These are phyloP conservation scores for Formica aserva DNA, from an alignment of 2,888 invertebrate genomes.

Conservation along the genomic window DNA sequence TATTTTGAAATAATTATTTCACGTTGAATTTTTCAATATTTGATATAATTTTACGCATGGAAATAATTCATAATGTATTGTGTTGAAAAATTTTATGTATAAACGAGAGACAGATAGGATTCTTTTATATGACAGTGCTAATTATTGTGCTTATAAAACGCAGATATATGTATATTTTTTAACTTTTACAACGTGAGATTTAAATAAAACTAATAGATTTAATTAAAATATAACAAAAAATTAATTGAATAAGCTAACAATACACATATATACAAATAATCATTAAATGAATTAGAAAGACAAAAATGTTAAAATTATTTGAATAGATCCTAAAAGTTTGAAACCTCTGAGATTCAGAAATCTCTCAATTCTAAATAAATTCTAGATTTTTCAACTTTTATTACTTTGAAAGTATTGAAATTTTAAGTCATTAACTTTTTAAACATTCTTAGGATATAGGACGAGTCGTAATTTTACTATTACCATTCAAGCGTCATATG, in stretches of 20 bases:
- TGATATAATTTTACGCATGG: not conserved
- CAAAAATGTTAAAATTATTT: not conserved
- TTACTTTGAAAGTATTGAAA: not conserved
- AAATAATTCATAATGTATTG: not conserved
- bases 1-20: constrained; percentile 6
- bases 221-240: not conserved
- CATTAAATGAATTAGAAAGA: not conserved
- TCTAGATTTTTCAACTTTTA: not conserved
- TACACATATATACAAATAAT: not conserved
- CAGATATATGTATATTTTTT: not conserved
- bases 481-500: not conserved
- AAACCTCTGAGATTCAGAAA: not conserved
- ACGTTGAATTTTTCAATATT: not conserved
- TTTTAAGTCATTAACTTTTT: not conserved
- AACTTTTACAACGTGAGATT: not conserved
- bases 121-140: not conserved
- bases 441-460: not conserved
- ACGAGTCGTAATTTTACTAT: not conserved
- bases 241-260: not conserved
- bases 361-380: not conserved
- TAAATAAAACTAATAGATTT: not conserved
- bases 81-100: not conserved
- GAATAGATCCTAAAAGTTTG: not conserved
- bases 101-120: too few species aligned
- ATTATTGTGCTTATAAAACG: not conserved